These are phyloP conservation scores for Anguilla obscura DNA, from an alignment of 2,797 vertebrate genomes.

Conservation along the genomic window DNA sequence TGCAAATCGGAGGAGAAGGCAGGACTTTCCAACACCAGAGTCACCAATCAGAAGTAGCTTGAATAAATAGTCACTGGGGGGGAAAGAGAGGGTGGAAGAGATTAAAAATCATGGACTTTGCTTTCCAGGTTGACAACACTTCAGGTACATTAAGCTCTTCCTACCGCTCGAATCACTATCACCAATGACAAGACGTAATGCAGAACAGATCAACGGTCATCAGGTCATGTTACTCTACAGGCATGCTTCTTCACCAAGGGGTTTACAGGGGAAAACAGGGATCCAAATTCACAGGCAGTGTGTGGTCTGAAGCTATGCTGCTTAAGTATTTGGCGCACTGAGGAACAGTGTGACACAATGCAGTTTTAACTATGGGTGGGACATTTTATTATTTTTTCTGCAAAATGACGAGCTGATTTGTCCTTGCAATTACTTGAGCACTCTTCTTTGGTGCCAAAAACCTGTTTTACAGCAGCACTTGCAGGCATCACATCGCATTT, in stretches of 20 bases:
- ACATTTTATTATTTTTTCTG: too few species aligned
- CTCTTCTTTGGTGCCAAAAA: too few species aligned
- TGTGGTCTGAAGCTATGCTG: background rate
- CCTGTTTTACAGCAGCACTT: too few species aligned
- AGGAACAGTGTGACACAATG: background rate
- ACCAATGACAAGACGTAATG: background rate
- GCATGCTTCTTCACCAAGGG: background rate
- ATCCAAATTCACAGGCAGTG: background rate
- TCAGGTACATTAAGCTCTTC: background rate
- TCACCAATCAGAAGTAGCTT: slow-evolving; percentile 92
- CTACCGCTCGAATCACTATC: background rate
- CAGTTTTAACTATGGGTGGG: too few species aligned
- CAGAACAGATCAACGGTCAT: background rate
- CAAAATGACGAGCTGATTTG: too few species aligned
- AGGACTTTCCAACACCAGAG: slow-evolving; percentile 92
- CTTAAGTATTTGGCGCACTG: background rate
- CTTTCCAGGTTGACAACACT: background rate
- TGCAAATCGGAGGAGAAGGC: slow-evolving; percentile 91
- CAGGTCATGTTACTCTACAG: background rate
- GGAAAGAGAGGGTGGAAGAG: slow-evolving; percentile 25
- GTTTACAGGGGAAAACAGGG: background rate
- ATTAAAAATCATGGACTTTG: background rate
- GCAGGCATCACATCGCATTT: too few species aligned
- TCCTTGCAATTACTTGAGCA: too few species aligned
- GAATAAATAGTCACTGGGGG: slow-evolving; percentile 91